Percentiles rank a stretch among this genome's conserved stretches.
These are phyloP conservation scores for Cylloceria caligata DNA, from an alignment of 2,888 invertebrate genomes.

Conservation along the genomic window DNA sequence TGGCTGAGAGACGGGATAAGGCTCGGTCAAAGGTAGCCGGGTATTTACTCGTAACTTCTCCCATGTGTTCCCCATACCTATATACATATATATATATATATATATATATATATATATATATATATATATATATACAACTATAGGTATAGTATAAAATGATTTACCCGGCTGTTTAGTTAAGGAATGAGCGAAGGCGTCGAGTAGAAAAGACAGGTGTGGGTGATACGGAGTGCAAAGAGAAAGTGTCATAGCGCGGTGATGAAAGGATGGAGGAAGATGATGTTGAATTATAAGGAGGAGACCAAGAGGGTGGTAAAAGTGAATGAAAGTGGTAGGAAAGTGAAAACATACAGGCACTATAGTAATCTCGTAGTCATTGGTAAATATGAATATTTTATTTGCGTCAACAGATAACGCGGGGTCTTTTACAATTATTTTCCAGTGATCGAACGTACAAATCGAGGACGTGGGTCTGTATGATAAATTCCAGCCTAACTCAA, in stretches of 20 bases:
- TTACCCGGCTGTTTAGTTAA: conserved; percentile 10
- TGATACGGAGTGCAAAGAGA: conserved; percentile 38
- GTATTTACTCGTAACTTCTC: conserved; percentile 31
- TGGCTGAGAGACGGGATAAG: conserved; percentile 19
- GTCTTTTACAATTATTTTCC: no score
- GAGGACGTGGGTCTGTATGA: no score
- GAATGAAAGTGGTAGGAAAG: no score
- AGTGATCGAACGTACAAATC: no score
- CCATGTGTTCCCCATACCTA: neutral
- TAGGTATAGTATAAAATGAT: neutral
- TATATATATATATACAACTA: neutral
- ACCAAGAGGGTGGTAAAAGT: no score
- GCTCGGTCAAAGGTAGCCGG: conserved; percentile 25
- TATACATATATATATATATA: neutral
- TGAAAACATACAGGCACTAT: no score
- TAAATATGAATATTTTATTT: no score
- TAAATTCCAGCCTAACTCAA: no score
- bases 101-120: neutral
- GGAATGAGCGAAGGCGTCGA: conserved; percentile 48
- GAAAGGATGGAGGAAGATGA: conserved; percentile 29
- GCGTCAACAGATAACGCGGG: no score
- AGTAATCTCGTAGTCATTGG: no score
- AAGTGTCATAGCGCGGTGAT: conserved; percentile 34
- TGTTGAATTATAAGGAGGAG: conserved; percentile 1
- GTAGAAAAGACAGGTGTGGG: conserved; percentile 43